Evolutionary conservation across 2,113 vertebrate genomes (phyloP).

Genomic region (Tachycineta bicolor): DNA sequence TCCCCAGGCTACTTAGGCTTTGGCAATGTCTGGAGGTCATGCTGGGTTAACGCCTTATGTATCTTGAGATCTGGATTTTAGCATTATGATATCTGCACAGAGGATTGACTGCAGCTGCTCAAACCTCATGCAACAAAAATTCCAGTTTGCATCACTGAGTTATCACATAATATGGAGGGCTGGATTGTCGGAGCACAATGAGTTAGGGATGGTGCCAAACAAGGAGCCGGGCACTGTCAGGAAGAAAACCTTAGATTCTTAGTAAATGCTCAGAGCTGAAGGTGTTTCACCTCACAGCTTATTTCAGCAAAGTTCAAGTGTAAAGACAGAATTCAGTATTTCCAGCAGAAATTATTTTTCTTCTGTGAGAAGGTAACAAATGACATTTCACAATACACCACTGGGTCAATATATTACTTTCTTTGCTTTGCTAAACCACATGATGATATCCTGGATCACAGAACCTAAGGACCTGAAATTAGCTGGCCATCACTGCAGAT

Average conservation of each 20-base stretch:
- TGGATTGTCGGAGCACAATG: neutral
- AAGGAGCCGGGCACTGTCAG: neutral
- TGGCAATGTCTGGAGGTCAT: neutral
- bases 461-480: neutral
- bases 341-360: slow-evolving; percentile 33
- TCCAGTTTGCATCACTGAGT: neutral
- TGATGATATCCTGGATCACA: neutral
- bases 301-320: neutral
- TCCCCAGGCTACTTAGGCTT: neutral
- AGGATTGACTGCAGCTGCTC: neutral
- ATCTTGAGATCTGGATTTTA: neutral
- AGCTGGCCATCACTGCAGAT: neutral
- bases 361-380: slow-evolving; percentile 28
- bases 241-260: neutral
- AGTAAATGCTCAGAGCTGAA: neutral
- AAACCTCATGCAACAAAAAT: neutral
- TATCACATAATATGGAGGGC: neutral
- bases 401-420: neutral
- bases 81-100: neutral
- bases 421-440: neutral
- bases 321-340: neutral
- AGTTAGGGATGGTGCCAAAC: neutral
- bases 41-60: neutral
- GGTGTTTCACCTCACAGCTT: neutral
- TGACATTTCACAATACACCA: slow-evolving; percentile 10